Base-by-base conservation (phyloP, 2,888 invertebrate genomes). In the Tipula vernalis region DNA sequence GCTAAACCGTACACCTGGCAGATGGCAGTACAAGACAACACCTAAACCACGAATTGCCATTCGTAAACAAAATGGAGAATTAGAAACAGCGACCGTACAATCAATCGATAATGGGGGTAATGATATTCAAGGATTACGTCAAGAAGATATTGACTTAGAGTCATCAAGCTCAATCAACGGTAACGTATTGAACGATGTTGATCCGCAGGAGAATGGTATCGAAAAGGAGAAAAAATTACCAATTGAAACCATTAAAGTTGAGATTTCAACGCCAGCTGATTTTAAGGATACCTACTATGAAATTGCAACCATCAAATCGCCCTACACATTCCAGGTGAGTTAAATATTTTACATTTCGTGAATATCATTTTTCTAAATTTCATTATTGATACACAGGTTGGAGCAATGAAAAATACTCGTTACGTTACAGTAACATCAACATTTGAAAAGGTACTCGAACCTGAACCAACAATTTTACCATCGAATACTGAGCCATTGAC, bases 21-120 rank as follows among this genome's bases (percentile, higher is more conserved):
- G 97, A 88, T 97, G 97, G 97, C 96, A 97, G 89, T 97, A 97
- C 91, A 97, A 97, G 92, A 96, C 97, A 10, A 96, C 97, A 36
- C 95, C 97, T 0, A 97, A 97, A 91, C 97, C 97, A 3, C 94
- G 96, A 90, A 95, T 97, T 8, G 94, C 94, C 86, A 97, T 97
- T 88, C 93, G 96, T 86, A 96, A 96, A 90, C 93, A 94, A 89
- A 93, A 92, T 88, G 93, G 93, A 87, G 94, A 93, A 87, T 92
- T 92, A 36, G 90, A 91, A 88, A 92, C 89, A 3, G 87, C 87
- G n/a, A 89, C 89, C 57, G 89, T 90, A 87, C 90, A 51, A 36
- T 12, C 87, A 1, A 88, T 88, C 42, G 42, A 42, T 18, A 86
- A 88, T 13, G 86, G 87, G 5, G 87, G 87, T 10, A 88, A 88